Conservation (phyloP, 1,140 invertebrate genomes). For the Octopus sinensis region DNA sequence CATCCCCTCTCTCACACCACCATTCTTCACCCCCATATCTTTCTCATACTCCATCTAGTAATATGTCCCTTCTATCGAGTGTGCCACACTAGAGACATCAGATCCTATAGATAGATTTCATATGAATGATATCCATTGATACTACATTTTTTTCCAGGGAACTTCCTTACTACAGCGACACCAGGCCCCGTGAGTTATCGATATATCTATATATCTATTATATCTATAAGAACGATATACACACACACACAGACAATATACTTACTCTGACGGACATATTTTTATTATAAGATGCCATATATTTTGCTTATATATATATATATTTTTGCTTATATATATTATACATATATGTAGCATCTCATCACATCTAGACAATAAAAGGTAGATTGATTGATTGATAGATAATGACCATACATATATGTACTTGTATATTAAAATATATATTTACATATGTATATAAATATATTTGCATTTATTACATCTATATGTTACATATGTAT, state of each 20-base stretch:
- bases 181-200: slow-evolving; percentile 1
- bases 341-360: background rate
- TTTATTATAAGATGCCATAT: background rate
- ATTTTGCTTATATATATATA: background rate
- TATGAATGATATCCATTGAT: background rate
- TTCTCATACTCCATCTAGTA: background rate
- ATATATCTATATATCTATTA: slow-evolving; percentile 5
- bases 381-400: background rate
- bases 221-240: background rate
- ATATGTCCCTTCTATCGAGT: background rate
- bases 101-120: too few relatives aligned
- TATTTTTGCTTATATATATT: background rate
- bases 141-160: background rate
- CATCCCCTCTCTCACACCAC: too few relatives aligned
- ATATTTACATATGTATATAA: background rate
- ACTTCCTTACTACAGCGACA: background rate
- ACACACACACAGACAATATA: background rate
- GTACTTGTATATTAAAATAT: background rate
- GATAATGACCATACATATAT: background rate
- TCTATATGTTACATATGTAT: background rate
- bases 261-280: background rate
- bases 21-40: background rate
- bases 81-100: background rate
- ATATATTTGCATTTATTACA: background rate
- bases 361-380: background rate